Percentiles rank a stretch among this genome's conserved stretches.
Evolutionary conservation across 2,888 invertebrate genomes (phyloP).

Genomic region (Ectobius pallidus): DNA sequence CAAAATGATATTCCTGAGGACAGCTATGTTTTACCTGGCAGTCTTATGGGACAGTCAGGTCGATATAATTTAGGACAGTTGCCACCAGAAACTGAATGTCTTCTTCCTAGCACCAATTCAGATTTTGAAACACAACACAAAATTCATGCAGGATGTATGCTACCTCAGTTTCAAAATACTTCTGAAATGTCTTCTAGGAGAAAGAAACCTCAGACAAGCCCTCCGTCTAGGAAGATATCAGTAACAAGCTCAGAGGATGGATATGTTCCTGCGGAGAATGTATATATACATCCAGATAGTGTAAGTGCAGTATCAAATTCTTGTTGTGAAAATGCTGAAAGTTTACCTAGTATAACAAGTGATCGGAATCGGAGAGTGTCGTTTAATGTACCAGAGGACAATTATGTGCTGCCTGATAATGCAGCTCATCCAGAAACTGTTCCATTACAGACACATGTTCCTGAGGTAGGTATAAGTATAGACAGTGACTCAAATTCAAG

Average conservation of each 20-base stretch:
- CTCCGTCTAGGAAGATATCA: neutral
- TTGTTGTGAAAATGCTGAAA: neutral
- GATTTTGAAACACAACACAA: neutral
- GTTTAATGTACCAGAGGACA: neutral
- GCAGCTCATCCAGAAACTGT: no score
- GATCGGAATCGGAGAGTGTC: neutral
- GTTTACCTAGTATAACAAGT: neutral
- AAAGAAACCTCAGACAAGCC: neutral
- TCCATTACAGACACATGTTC: neutral
- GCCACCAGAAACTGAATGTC: conserved; percentile 8
- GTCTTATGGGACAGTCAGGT: neutral
- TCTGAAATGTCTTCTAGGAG: neutral
- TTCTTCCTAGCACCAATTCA: neutral
- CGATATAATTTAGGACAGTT: neutral
- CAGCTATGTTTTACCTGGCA: conserved; percentile 14
- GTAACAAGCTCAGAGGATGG: neutral
- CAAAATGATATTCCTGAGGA: neutral
- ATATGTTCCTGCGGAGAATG: neutral
- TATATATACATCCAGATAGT: neutral
- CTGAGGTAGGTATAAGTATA: neutral
- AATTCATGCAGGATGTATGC: neutral
- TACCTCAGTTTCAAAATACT: neutral
- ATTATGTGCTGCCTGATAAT: neutral
- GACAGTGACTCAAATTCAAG: neutral
- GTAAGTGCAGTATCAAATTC: no score